Conservation (phyloP, 2,797 vertebrate genomes). For the Caiman crocodilus region DNA sequence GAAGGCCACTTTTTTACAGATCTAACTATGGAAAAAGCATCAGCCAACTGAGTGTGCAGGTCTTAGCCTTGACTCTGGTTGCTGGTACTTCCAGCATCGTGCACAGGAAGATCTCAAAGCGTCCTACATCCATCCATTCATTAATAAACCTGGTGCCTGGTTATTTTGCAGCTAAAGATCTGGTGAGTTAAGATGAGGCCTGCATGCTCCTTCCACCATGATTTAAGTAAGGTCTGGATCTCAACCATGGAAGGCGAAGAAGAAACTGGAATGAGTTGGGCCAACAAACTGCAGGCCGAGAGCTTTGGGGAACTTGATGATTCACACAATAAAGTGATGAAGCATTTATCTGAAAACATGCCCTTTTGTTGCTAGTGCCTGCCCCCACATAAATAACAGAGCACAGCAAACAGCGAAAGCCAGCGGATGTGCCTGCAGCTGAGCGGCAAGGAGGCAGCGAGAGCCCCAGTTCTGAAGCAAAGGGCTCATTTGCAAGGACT, state of each 20-base stretch:
- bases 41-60: background rate
- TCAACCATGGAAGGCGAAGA: background rate
- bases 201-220: background rate
- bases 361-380: background rate
- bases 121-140: background rate
- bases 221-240: background rate
- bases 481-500: background rate
- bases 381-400: background rate
- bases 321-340: background rate
- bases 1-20: background rate
- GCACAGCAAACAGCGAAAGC: background rate
- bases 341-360: background rate
- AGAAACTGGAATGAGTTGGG: background rate
- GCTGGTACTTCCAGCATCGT: background rate
- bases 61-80: background rate
- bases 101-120: background rate
- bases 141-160: background rate
- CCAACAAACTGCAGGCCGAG: background rate
- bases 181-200: background rate
- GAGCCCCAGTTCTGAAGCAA: background rate
- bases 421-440: background rate
- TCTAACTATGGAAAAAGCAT: background rate
- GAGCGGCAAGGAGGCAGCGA: background rate
- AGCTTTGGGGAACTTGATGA: background rate
- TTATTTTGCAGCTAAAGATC: background rate